Base-by-base conservation (phyloP, 2,797 vertebrate genomes). In the Manis crassicaudata region DNA sequence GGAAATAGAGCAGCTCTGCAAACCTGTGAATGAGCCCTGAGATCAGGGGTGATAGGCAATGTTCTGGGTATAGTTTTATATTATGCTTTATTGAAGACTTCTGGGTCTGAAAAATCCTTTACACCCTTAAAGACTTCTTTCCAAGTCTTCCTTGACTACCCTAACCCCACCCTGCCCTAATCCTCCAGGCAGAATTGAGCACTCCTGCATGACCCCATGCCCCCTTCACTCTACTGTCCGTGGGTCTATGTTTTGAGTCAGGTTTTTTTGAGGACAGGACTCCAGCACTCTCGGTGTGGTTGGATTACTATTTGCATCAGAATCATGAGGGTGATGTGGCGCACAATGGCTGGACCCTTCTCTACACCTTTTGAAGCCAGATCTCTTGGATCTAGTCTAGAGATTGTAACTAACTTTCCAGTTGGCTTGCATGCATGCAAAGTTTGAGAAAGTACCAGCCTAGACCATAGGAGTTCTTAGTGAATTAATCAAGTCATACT, bases 361-460 rank as follows among this genome's bases (percentile, higher is more conserved):
- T 37, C 13, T 25, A 60, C 52, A 81, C 65, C 77, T 62, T 18
- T 43, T 67, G 80, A 68, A 94, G 35, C 81, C 35, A 93, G 40
- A 82, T 65, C 60, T 85, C 73, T 94, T n/a, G 46, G 4, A 37
- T 52, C 2, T 7, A 37, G n/a, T 58, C 63, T 88, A 37, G 50
- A 89, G 27, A 60, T 96, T 95, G 82, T 65, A 72, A 86, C 17
- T 58, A 29, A 46, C 46, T 88, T 95, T 76, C 16, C 67, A 72
- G 20, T 73, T 80, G 85, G 81, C 50, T 82, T 82, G 35, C 32
- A 35, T 88, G 46, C 46, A 80, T 37, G 35, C 23, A 32, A 13
- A 95, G 82, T 95, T 95, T 67, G 56, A 96, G 67, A 94, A 92
- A 60, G 29, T 67, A 65, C 25, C 65, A 20, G 40, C 54, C 67